Conservation (phyloP, 1,140 invertebrate species). For the Conus betulinus region DNA sequence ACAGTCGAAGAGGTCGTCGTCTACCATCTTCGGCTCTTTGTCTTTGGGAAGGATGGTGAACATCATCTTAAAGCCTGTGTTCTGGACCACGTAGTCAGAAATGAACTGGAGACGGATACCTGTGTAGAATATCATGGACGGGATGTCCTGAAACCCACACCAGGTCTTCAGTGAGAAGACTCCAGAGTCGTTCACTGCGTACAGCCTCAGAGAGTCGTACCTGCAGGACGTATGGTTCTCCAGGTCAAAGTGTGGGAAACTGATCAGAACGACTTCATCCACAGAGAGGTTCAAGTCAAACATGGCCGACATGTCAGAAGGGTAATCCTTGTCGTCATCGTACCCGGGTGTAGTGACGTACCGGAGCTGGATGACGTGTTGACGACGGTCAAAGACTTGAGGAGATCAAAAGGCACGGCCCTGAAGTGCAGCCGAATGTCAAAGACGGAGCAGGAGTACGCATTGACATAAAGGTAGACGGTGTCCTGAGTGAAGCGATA, state of each 20-base stretch:
- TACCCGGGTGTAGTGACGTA: constrained; percentile 21
- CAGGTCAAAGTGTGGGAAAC: not conserved
- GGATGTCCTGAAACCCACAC: not conserved
- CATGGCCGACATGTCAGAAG: not conserved
- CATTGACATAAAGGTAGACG: not conserved
- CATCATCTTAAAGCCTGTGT: constrained; percentile 28
- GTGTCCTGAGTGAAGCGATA: not conserved
- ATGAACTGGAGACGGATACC: not conserved
- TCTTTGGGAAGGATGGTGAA: not conserved
- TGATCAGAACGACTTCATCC: constrained; percentile 1
- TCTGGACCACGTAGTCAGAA: not conserved
- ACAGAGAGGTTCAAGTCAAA: not conserved
- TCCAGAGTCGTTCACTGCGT: not conserved
- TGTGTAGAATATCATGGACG: not conserved
- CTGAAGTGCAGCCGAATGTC: not conserved
- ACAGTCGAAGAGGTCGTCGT: constrained; percentile 19
- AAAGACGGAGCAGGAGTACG: not conserved
- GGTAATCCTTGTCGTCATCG: constrained; percentile 5
- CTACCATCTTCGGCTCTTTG: not conserved
- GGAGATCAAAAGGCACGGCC: not conserved
- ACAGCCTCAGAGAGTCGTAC: not conserved
- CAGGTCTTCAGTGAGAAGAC: not conserved
- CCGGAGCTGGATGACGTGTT: constrained; percentile 8
- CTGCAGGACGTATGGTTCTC: not conserved
- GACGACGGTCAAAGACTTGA: not conserved